These are phyloP conservation scores for Heptranchias perlo DNA, from an alignment of 2,113 vertebrate species.

Conservation along the genomic window DNA sequence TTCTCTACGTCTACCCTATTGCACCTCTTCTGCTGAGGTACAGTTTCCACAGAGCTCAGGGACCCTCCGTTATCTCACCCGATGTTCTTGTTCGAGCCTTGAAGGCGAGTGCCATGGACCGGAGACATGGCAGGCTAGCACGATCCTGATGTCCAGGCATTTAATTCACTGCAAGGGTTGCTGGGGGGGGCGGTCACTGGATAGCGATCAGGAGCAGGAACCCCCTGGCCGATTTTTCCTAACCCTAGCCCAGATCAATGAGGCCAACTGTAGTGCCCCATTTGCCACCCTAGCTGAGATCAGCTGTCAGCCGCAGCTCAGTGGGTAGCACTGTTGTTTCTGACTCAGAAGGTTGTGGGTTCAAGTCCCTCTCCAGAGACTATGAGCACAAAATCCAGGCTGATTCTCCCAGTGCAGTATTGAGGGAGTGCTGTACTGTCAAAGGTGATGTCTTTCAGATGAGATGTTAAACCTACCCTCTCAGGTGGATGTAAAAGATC, in stretches of 20 bases:
- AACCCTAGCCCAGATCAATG: not conserved
- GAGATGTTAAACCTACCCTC: no score
- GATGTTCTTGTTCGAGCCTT: no score
- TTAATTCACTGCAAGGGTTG: no score
- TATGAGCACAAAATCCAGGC: not conserved
- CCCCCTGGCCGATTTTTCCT: no score
- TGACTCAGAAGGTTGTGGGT: not conserved
- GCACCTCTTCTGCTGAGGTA: not conserved
- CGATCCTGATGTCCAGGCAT: no score
- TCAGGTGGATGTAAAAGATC: no score
- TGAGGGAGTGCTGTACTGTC: not conserved
- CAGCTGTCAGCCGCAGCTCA: not conserved
- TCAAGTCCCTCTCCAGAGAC: not conserved
- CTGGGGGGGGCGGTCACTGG: no score
- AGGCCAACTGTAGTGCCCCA: not conserved
- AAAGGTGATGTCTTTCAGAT: not conserved
- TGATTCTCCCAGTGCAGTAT: not conserved
- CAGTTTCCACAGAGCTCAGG: not conserved
- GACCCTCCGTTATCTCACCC: no score
- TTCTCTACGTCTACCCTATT: not conserved
- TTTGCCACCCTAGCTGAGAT: no score
- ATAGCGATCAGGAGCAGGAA: no score
- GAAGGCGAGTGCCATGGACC: no score
- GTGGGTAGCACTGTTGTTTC: not conserved
- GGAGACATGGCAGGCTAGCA: no score